These are phyloP conservation scores for Betta splendens DNA, from an alignment of 2,797 vertebrate species.

Conservation along the genomic window DNA sequence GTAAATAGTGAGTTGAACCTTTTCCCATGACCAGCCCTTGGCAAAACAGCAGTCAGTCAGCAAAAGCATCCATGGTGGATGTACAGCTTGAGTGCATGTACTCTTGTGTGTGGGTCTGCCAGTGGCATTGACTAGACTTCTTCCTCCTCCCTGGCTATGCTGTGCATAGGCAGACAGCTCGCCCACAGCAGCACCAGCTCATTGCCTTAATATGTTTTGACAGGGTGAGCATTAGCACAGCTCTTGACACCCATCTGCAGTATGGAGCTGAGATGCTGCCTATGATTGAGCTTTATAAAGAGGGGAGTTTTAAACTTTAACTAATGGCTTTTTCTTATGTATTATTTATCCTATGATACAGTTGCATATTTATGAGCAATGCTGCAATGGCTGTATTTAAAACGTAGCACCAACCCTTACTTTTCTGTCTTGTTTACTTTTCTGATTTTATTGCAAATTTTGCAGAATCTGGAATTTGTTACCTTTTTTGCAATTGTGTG, in stretches of 20 bases:
- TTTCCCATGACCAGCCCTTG: constrained; percentile 18
- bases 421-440: not conserved
- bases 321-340: not conserved
- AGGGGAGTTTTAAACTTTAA: not conserved
- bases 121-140: constrained; percentile 53
- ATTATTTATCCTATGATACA: too few species aligned
- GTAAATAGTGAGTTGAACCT: constrained; percentile 25
- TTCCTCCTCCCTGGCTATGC: constrained; percentile 50
- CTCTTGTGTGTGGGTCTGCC: constrained; percentile 45
- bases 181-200: constrained; percentile 65
- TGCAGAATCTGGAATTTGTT: constrained; percentile 14
- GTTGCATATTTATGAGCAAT: too few species aligned
- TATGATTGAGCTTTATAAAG: constrained; percentile 14
- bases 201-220: constrained; percentile 71
- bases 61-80: constrained; percentile 21
- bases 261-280: constrained; percentile 38
- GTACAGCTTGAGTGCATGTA: not conserved
- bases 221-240: constrained; percentile 56
- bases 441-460: constrained; percentile 6
- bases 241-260: constrained; percentile 68
- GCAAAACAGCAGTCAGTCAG: constrained; percentile 19
- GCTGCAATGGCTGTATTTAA: not conserved
- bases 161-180: constrained; percentile 59
- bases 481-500: too few species aligned
- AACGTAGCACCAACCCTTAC: constrained; percentile 3